Conservation (phyloP, 2,797 vertebrate species). For the Streptopelia turtur region DNA sequence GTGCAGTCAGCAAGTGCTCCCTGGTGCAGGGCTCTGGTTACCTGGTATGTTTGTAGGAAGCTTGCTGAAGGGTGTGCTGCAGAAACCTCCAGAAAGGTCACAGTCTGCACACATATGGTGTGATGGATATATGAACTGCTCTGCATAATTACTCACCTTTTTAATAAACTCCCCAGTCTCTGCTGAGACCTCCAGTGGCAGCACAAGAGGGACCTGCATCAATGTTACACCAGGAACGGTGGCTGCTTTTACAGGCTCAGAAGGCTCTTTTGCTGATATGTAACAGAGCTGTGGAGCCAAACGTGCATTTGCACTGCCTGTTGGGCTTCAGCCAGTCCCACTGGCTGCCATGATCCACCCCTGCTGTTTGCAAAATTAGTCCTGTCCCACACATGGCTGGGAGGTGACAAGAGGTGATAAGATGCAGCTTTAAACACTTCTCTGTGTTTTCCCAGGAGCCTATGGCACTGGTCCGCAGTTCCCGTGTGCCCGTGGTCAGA, state of each 20-base stretch:
- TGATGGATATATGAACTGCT: background rate
- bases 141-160: conserved; percentile 60
- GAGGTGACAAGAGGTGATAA: background rate
- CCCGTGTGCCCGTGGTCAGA: fast-evolving
- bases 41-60: background rate
- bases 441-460: background rate
- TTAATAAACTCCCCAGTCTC: conserved; percentile 46
- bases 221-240: background rate
- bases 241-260: conserved; percentile 32
- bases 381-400: background rate
- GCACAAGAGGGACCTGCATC: background rate
- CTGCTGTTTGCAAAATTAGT: conserved; percentile 33
- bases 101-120: background rate
- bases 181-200: conserved; percentile 27
- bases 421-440: background rate
- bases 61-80: conserved; percentile 8
- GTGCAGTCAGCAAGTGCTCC: conserved; percentile 2
- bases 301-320: background rate
- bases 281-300: background rate
- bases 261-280: background rate
- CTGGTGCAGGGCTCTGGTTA: conserved; percentile 2
- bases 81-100: conserved; percentile 40
- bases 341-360: background rate
- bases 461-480: background rate
- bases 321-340: background rate